phyloP scores from a whole-genome alignment of 2,888 invertebrate genomes.

The Bruchidius siliquastri region DNA sequence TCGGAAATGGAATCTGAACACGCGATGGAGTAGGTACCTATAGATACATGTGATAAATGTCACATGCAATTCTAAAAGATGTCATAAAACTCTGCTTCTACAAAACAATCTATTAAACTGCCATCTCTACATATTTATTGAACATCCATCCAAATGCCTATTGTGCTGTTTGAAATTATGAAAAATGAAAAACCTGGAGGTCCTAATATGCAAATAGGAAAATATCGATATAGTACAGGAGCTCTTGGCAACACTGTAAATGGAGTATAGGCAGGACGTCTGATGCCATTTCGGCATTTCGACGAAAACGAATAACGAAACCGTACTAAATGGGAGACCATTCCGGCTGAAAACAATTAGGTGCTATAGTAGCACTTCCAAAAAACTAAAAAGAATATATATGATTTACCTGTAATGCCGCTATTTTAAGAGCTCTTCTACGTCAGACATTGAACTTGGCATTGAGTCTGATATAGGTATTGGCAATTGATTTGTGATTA shows the following conservation, averaged over 20 bases:
- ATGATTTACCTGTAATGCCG: neutral
- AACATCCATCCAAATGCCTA: too few species aligned
- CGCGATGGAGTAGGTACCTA: too few species aligned
- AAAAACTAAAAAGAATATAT: neutral
- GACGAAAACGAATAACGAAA: too few species aligned
- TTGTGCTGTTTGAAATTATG: too few species aligned
- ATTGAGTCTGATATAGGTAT: neutral
- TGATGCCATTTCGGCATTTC: neutral
- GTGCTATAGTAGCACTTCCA: neutral
- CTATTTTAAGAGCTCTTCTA: neutral
- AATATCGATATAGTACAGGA: neutral
- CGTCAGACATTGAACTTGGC: slow-evolving; percentile 8
- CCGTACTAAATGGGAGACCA: neutral
- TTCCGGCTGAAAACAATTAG: neutral
- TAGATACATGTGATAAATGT: too few species aligned
- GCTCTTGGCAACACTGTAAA: neutral
- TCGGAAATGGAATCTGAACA: too few species aligned
- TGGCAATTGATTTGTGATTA: slow-evolving; percentile 3
- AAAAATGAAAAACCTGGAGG: too few species aligned
- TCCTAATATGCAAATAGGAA: neutral
- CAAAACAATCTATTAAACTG: too few species aligned
- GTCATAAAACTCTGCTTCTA: too few species aligned
- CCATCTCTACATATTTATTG: too few species aligned
- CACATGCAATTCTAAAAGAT: too few species aligned
- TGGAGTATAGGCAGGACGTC: neutral